phyloP scores from a whole-genome alignment of 2,888 invertebrate species.

The Athalia rosae region DNA sequence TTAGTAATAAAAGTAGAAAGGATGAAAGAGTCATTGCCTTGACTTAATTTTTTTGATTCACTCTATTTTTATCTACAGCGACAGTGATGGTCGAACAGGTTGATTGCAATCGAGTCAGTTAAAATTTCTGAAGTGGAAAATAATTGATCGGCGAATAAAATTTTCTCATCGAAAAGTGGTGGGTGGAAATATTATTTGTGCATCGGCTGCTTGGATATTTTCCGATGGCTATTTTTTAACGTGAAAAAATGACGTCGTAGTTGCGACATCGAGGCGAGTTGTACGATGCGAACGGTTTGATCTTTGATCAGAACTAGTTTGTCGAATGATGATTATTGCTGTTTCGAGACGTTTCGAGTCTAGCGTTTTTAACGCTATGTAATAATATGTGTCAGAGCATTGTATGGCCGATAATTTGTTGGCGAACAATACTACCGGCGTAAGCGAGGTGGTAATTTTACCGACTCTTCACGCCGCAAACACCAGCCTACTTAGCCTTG shows the following conservation, averaged over 20 bases:
- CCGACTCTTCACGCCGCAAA: too few species aligned
- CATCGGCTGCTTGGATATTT: background rate
- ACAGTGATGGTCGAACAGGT: too few species aligned
- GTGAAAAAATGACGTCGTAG: constrained; percentile 13
- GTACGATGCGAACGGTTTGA: background rate
- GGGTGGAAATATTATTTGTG: too few species aligned
- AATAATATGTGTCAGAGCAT: background rate
- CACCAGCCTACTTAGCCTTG: constrained; percentile 36
- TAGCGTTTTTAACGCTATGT: background rate
- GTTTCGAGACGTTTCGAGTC: background rate
- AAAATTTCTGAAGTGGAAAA: too few species aligned
- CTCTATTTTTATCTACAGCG: too few species aligned
- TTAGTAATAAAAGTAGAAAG: too few species aligned
- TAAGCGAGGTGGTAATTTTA: background rate
- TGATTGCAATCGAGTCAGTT: too few species aligned
- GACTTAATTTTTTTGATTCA: too few species aligned
- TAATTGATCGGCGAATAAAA: too few species aligned
- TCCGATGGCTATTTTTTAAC: background rate
- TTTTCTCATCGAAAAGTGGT: too few species aligned
- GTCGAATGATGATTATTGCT: constrained; percentile 10
- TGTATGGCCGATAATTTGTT: too few species aligned
- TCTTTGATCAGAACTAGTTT: constrained; percentile 28
- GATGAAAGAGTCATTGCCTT: too few species aligned
- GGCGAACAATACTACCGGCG: constrained; percentile 22
- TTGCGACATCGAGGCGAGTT: background rate